Conservation (phyloP, 92 coral and sea anemone genomes). For the Zoanthus sansibaricus region DNA sequence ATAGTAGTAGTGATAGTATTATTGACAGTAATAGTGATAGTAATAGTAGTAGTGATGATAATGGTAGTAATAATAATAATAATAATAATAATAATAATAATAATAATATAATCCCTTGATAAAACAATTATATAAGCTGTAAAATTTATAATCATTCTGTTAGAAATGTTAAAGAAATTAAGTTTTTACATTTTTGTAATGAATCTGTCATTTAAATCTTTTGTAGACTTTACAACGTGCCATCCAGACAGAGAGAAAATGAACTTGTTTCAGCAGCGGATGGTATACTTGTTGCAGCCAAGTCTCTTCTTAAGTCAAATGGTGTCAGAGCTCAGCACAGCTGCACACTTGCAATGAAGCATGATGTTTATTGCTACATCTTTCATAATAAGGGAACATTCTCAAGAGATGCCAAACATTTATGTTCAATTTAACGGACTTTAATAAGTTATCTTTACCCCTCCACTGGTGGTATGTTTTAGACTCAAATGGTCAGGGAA, state of each 20-base stretch:
- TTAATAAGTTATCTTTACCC: conserved; percentile 39
- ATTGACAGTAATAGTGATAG: not conserved
- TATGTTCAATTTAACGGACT: conserved; percentile 31
- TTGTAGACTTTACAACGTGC: conserved; percentile 15
- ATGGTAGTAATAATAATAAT: not conserved
- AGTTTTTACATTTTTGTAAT: conserved; percentile 20
- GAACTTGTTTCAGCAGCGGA: conserved; percentile 20
- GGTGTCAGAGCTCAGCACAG: conserved; percentile 9
- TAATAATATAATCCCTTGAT: not conserved
- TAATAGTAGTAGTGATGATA: not conserved
- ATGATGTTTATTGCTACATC: conserved; percentile 15
- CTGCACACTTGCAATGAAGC: conserved; percentile 14
- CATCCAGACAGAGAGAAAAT: conserved; percentile 24
- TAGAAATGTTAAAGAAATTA: conserved; percentile 30
- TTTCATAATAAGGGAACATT: conserved; percentile 19
- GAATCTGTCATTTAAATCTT: not conserved
- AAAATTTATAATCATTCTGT: not conserved
- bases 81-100: not conserved
- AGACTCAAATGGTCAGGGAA: conserved; percentile 26
- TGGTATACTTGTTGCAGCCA: not conserved
- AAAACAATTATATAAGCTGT: not conserved
- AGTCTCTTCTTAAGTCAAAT: conserved; percentile 30
- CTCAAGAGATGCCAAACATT: conserved; percentile 9
- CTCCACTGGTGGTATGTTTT: conserved; percentile 43
- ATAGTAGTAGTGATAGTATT: not conserved